Percentiles rank a stretch among this genome's conserved stretches.
Conservation (phyloP, 2,113 vertebrate genomes). For the Seriola aureovittata region DNA sequence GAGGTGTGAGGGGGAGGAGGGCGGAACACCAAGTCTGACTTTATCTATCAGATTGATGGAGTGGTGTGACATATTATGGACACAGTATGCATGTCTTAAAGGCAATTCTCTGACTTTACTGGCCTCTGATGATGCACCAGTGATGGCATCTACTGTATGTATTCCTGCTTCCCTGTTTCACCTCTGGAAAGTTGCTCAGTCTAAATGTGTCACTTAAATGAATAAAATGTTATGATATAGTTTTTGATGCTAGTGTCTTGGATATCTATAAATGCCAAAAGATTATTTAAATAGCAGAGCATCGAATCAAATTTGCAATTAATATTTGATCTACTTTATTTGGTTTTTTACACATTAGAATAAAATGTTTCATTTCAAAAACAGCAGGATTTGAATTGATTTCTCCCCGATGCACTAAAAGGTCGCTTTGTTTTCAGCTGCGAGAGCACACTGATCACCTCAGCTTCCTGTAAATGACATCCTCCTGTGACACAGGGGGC, state of each 20-base stretch:
- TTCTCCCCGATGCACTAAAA: too few relatives aligned
- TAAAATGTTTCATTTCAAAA: too few relatives aligned
- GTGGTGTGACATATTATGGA: conserved; percentile 52
- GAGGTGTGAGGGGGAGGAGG: conserved; percentile 33
- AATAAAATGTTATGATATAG: neutral
- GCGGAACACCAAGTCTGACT: conserved; percentile 35
- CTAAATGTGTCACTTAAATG: neutral
- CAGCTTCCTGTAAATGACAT: neutral
- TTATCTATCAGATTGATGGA: conserved; percentile 59
- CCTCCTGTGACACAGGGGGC: neutral
- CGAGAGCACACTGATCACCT: too few relatives aligned
- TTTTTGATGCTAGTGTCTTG: neutral
- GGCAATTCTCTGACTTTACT: neutral
- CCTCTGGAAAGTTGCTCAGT: too few relatives aligned
- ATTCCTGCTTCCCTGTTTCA: neutral
- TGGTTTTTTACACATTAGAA: neutral
- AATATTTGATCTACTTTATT: too few relatives aligned
- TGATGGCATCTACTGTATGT: neutral
- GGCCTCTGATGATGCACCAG: neutral
- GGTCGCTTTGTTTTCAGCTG: too few relatives aligned
- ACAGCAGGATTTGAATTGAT: too few relatives aligned
- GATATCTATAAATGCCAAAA: neutral
- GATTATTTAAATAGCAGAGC: too few relatives aligned
- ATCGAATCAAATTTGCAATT: too few relatives aligned
- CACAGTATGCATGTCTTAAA: conserved; percentile 26